phyloP scores from a whole-genome alignment of 2,888 invertebrate species.

The Prenolepis imparis region DNA sequence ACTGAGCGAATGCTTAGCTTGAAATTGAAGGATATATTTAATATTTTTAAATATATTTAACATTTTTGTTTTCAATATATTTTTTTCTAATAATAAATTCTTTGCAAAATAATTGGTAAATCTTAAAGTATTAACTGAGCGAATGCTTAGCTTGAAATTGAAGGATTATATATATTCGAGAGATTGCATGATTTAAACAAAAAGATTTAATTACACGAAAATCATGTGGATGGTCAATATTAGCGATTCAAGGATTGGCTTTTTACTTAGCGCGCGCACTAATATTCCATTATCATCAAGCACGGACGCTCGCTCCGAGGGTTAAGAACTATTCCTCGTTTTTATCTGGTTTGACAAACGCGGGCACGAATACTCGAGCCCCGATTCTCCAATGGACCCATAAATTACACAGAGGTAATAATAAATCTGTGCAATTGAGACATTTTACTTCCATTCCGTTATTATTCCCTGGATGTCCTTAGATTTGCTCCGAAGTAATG shows the following conservation, averaged over 20 bases:
- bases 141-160: not conserved
- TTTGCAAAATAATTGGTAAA: not conserved
- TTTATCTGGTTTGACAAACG: slow-evolving; percentile 44
- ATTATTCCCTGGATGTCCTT: slow-evolving; percentile 32
- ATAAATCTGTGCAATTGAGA: slow-evolving; percentile 50
- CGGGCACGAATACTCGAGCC: slow-evolving; percentile 20
- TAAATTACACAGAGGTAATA: slow-evolving; percentile 35
- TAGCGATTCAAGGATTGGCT: slow-evolving; percentile 18
- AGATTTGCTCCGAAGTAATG: slow-evolving; percentile 8
- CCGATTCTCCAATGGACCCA: slow-evolving; percentile 32
- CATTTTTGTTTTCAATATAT: not conserved
- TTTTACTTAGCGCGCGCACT: slow-evolving; percentile 1
- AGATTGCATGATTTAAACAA: not conserved
- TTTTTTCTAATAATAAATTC: not conserved
- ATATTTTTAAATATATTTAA: no score
- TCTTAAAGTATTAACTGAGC: not conserved
- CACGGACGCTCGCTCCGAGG: not conserved
- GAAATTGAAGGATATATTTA: not conserved
- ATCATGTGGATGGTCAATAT: not conserved
- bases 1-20: not conserved
- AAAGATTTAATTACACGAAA: not conserved
- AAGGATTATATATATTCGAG: not conserved
- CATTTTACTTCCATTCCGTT: slow-evolving; percentile 39
- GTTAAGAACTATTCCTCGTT: slow-evolving; percentile 30
- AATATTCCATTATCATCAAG: slow-evolving; percentile 44